Percentiles rank a stretch among this genome's conserved stretches.
Conservation (phyloP, 2,113 vertebrate species). For the Pseudopipra pipra region DNA sequence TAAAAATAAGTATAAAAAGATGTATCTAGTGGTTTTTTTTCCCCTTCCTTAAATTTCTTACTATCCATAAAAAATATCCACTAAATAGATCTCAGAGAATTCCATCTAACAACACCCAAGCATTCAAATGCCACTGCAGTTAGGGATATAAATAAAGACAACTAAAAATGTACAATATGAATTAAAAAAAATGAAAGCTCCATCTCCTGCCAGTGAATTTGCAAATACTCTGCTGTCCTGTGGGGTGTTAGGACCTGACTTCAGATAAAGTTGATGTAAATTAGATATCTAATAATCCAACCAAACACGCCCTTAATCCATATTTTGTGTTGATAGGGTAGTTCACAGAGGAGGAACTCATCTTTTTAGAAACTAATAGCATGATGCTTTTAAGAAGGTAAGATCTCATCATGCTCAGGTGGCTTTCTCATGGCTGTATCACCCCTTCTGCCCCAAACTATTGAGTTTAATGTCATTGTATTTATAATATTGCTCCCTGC, state of each 20-base stretch:
- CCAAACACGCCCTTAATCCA: background rate
- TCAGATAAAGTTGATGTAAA: background rate
- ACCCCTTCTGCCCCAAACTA: background rate
- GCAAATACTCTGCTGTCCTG: background rate
- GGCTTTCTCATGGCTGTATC: background rate
- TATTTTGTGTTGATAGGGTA: background rate
- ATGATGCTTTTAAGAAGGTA: background rate
- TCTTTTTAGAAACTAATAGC: background rate
- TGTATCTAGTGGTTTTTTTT: background rate
- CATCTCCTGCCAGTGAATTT: background rate
- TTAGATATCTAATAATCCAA: background rate
- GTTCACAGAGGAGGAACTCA: background rate
- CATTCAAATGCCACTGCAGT: background rate
- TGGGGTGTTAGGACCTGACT: background rate
- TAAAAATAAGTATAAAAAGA: background rate
- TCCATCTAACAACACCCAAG: background rate
- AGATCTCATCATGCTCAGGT: background rate
- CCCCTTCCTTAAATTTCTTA: background rate
- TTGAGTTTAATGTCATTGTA: background rate
- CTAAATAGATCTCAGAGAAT: background rate
- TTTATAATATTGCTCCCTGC: background rate
- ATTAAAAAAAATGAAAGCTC: background rate
- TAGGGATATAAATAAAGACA: background rate
- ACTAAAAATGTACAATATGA: background rate
- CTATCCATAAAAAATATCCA: background rate